These are phyloP conservation scores for Xyrauchen texanus DNA, from an alignment of 2,113 vertebrate genomes.

Conservation along the genomic window DNA sequence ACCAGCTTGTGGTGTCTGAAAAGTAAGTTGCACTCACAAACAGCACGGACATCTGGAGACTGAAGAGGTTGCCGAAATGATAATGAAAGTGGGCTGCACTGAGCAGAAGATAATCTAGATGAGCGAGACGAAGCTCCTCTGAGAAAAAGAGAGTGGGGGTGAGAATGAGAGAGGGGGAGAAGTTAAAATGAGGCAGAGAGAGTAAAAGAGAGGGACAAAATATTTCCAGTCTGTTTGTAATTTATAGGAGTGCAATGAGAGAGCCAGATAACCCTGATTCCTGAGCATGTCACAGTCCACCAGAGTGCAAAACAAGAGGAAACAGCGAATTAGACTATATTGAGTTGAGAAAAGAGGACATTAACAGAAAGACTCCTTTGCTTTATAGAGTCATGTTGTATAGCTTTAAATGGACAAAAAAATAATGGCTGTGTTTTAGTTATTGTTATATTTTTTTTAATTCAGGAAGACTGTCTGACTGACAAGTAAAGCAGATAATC, in stretches of 20 bases:
- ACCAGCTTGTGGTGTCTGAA: neutral
- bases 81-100: conserved; percentile 41
- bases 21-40: neutral
- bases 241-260: conserved; percentile 44
- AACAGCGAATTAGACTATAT: conserved; percentile 42
- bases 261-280: conserved; percentile 53
- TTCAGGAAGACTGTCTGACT: no score
- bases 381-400: neutral
- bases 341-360: neutral
- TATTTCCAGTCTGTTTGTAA: conserved; percentile 35
- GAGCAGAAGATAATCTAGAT: conserved; percentile 34
- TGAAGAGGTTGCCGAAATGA: conserved; percentile 36
- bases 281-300: conserved; percentile 47
- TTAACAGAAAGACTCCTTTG: conserved; percentile 1
- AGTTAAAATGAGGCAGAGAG: neutral
- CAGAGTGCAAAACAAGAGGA: conserved; percentile 48
- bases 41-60: conserved; percentile 11
- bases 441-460: no score
- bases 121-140: conserved; percentile 14
- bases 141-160: neutral
- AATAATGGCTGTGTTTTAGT: neutral
- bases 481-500: no score
- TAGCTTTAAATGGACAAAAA: neutral
- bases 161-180: no score
- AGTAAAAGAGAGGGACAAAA: conserved; percentile 6